These are phyloP conservation scores for Drosophila paulistorum DNA, from an alignment of 1,140 invertebrate species.

Conservation along the genomic window DNA sequence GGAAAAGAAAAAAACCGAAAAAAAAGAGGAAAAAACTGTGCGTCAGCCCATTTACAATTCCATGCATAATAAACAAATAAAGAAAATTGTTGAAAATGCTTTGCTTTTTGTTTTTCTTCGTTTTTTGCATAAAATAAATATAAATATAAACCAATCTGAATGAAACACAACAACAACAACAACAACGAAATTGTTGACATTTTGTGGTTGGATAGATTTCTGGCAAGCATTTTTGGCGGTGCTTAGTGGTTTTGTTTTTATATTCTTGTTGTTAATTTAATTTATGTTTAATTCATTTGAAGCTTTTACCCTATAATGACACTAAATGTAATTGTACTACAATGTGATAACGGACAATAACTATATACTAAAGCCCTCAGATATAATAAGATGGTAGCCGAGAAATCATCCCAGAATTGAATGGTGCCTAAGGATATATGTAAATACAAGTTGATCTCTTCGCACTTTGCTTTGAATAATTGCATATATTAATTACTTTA, in stretches of 20 bases:
- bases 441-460: too few species aligned
- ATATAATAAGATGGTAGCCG: not conserved
- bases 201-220: constrained; percentile 52
- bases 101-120: constrained; percentile 19
- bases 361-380: not conserved
- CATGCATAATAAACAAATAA: constrained; percentile 78
- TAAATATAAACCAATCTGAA: constrained; percentile 59
- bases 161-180: constrained; percentile 23
- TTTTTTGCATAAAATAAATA: constrained; percentile 76
- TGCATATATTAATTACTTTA: too few species aligned
- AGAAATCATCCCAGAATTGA: too few species aligned
- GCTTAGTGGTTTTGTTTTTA: constrained; percentile 29
- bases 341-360: constrained; percentile 49
- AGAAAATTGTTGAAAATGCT: constrained; percentile 58
- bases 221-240: constrained; percentile 26
- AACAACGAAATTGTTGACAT: constrained; percentile 46
- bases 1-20: constrained; percentile 39
- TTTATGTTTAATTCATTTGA: constrained; percentile 67
- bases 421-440: too few species aligned
- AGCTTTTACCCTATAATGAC: constrained; percentile 51
- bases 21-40: constrained; percentile 40
- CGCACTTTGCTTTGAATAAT: too few species aligned
- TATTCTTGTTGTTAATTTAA: constrained; percentile 65
- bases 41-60: constrained; percentile 72
- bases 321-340: constrained; percentile 62